Evolutionary conservation across 2,797 vertebrate species (phyloP).

Genomic region (Anabas testudineus): DNA sequence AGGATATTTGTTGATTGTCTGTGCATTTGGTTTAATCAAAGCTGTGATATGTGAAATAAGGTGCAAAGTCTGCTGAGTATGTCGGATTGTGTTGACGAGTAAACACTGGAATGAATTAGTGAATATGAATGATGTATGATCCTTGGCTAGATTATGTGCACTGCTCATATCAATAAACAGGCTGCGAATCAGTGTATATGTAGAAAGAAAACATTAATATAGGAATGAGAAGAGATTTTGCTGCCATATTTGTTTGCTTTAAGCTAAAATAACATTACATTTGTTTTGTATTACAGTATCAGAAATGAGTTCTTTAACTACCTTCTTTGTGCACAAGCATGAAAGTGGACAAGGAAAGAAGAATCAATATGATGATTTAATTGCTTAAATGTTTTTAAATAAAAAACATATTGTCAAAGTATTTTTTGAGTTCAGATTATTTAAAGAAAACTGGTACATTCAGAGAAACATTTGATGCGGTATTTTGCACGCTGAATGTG

Average conservation of each 20-base stretch:
- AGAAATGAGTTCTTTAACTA: too few species aligned
- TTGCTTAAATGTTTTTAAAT: too few species aligned
- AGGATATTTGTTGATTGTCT: background rate
- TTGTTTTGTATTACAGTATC: too few species aligned
- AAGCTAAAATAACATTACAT: too few species aligned
- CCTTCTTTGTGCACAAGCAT: background rate
- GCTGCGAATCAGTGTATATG: background rate
- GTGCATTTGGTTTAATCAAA: slow-evolving; percentile 8
- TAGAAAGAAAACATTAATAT: background rate
- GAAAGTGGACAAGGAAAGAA: too few species aligned
- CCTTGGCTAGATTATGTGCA: background rate
- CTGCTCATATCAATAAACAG: background rate
- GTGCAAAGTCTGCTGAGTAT: background rate
- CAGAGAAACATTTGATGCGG: background rate
- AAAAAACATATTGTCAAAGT: too few species aligned
- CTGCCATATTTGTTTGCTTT: background rate
- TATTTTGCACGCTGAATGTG: background rate
- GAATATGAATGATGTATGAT: slow-evolving; percentile 8
- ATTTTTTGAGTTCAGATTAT: background rate
- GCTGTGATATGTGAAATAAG: background rate
- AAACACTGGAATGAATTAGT: background rate
- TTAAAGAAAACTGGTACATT: background rate
- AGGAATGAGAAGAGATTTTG: background rate
- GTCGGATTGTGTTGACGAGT: background rate
- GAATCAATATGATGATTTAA: too few species aligned